Evolutionary conservation across 2,888 invertebrate species (phyloP).

Genomic region (Eilema sororculum): DNA sequence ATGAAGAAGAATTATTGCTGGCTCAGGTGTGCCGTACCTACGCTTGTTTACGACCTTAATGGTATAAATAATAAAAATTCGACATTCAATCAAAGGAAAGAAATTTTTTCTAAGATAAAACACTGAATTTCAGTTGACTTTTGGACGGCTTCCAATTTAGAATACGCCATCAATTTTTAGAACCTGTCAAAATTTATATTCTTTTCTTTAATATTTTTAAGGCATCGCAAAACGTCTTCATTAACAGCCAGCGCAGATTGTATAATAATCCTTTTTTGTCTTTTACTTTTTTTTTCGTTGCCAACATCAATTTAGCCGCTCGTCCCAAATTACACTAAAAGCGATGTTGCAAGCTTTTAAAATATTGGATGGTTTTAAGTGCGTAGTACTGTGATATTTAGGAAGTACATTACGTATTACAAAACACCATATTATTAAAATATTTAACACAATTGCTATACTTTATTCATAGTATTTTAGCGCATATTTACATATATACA

Average conservation of each 20-base stretch:
- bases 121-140: background rate
- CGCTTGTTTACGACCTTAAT: background rate
- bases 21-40: background rate
- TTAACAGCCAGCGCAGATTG: constrained; percentile 14
- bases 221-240: constrained; percentile 11
- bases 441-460: constrained; percentile 51
- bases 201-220: constrained; percentile 1
- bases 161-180: background rate
- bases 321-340: constrained; percentile 34
- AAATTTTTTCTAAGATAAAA: background rate
- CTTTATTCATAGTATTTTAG: constrained; percentile 53
- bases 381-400: background rate
- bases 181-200: constrained; percentile 9
- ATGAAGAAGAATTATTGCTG: background rate
- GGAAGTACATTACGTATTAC: background rate
- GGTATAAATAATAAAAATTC: background rate
- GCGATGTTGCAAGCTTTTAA: constrained; percentile 23
- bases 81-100: background rate
- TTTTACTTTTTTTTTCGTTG: constrained; percentile 24
- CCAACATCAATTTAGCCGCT: constrained; percentile 34
- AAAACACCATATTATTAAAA: constrained; percentile 48
- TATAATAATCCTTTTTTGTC: constrained; percentile 28
- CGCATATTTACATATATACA: constrained; percentile 46
- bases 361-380: constrained; percentile 34
- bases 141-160: background rate